Percentiles rank a stretch among this genome's conserved stretches.
Conservation (phyloP, 2,113 vertebrate species). For the Picathartes gymnocephalus region DNA sequence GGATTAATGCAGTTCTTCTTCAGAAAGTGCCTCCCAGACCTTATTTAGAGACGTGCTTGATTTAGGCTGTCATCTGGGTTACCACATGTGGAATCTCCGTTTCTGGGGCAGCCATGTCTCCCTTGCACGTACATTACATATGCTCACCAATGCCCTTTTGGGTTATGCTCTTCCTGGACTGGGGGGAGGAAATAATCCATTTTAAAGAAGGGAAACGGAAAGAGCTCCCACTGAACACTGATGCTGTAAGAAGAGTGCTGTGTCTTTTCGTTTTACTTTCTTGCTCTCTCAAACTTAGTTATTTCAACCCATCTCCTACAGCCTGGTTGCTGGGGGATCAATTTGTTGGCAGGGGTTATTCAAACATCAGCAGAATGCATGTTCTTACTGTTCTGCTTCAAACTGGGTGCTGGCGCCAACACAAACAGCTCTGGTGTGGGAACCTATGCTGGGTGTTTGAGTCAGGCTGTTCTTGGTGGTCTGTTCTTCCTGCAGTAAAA, state of each 20-base stretch:
- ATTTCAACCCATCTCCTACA: constrained; percentile 24
- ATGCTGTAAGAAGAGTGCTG: background rate
- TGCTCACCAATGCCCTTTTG: constrained; percentile 41
- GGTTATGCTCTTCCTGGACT: background rate
- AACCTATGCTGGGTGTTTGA: constrained; percentile 61
- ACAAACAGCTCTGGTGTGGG: constrained; percentile 74
- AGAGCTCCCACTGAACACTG: background rate
- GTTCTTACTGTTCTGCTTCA: constrained; percentile 59
- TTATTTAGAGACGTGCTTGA: constrained; percentile 62
- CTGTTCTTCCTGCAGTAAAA: constrained; percentile 66
- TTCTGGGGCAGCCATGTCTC: constrained; percentile 35
- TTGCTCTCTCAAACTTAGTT: background rate
- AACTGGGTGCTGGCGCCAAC: constrained; percentile 68
- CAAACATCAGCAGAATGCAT: constrained; percentile 70
- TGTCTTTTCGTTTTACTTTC: background rate
- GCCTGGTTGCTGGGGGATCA: constrained; percentile 61
- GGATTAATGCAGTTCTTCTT: background rate
- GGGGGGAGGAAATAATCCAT: background rate
- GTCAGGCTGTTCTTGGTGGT: constrained; percentile 64
- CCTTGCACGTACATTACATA: constrained; percentile 32
- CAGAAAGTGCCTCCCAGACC: constrained; percentile 34
- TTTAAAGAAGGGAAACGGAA: background rate
- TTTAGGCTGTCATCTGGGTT: constrained; percentile 57
- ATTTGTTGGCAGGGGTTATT: constrained; percentile 74
- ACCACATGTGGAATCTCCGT: constrained; percentile 56